phyloP scores from a whole-genome alignment of 1,140 invertebrate species.

The Dreissena rostriformis region DNA sequence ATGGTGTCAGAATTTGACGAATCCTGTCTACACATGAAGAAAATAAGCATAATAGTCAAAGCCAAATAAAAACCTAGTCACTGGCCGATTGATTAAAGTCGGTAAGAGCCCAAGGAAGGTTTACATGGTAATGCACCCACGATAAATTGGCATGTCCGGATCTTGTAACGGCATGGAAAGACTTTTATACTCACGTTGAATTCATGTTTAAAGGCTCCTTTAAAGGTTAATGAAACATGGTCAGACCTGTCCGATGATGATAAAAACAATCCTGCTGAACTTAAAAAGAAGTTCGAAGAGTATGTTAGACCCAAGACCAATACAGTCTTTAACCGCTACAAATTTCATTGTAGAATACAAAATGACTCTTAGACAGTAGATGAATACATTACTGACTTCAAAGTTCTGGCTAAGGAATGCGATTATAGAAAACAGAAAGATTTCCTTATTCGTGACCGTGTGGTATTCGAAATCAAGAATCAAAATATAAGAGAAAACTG shows the following conservation, averaged over 20 bases:
- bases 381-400: constrained; percentile 8
- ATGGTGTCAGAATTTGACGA: background rate
- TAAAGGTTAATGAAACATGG: background rate
- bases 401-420: constrained; percentile 9
- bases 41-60: background rate
- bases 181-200: constrained; percentile 15
- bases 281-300: constrained; percentile 5
- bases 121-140: constrained; percentile 7
- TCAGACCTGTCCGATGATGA: background rate
- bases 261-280: background rate
- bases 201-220: constrained; percentile 23
- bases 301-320: constrained; percentile 16
- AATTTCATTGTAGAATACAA: constrained; percentile 20
- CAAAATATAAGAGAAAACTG: background rate
- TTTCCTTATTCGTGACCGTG: background rate
- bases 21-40: constrained; percentile 4
- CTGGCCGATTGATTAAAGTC: background rate
- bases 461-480: background rate
- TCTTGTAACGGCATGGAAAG: constrained; percentile 8
- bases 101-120: constrained; percentile 12
- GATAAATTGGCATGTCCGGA: constrained; percentile 3
- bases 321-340: background rate
- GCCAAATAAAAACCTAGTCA: constrained; percentile 2
- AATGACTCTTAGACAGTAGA: background rate
- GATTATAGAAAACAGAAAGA: background rate